Evolutionary conservation across 1,140 invertebrate genomes (phyloP).

Genomic region (Drosophila sturtevanti): DNA sequence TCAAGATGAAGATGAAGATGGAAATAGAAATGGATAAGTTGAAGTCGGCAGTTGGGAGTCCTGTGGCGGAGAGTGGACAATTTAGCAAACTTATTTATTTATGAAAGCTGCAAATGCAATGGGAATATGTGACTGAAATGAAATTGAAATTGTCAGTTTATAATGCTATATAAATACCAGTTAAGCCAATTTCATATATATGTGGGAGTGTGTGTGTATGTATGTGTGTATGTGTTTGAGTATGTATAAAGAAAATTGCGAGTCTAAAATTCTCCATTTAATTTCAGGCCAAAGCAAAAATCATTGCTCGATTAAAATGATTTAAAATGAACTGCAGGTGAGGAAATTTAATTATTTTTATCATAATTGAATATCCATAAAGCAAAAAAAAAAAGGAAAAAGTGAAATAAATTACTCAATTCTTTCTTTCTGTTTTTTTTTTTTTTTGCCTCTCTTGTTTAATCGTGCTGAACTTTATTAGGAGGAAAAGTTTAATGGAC

Average conservation of each 20-base stretch:
- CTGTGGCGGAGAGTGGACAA: slow-evolving; percentile 46
- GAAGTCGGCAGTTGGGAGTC: neutral
- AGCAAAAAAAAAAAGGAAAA: neutral
- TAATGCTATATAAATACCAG: slow-evolving; percentile 10
- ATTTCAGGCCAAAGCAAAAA: neutral
- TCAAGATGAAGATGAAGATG: neutral
- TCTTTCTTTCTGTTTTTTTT: too few species aligned
- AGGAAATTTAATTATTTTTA: slow-evolving; percentile 10
- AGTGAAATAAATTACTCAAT: neutral
- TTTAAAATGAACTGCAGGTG: neutral
- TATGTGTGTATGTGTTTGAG: neutral
- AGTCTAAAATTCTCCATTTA: neutral
- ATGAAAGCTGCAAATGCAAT: slow-evolving; percentile 69
- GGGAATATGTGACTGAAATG: slow-evolving; percentile 56
- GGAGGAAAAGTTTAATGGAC: neutral
- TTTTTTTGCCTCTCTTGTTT: neutral
- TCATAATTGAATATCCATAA: slow-evolving; percentile 3
- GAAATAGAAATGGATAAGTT: slow-evolving; percentile 5
- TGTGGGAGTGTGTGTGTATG: neutral
- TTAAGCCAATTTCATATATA: slow-evolving; percentile 46
- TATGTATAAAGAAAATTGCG: neutral
- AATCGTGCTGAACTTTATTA: neutral
- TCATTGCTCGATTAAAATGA: slow-evolving; percentile 6
- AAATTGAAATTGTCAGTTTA: slow-evolving; percentile 56
- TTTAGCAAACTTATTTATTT: slow-evolving; percentile 76